phyloP scores from a whole-genome alignment of 2,888 invertebrate genomes.

The Herminia tarsipennalis region DNA sequence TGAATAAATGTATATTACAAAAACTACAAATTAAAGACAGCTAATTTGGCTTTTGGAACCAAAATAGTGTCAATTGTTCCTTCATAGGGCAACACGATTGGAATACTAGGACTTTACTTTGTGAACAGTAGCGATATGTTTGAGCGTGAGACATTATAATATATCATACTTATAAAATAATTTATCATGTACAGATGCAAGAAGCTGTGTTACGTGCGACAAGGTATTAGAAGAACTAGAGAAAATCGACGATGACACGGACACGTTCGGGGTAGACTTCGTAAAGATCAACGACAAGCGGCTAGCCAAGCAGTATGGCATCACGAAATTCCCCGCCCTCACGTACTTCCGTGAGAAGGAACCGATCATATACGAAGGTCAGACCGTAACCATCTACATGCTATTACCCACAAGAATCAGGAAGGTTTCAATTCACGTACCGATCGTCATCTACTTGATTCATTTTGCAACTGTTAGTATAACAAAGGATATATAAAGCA shows the following conservation, averaged over 20 bases:
- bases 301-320: constrained; percentile 98
- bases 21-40: too few species aligned
- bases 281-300: constrained; percentile 98
- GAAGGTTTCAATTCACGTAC: not conserved
- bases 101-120: too few species aligned
- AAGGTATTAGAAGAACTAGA: constrained; percentile 96
- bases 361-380: constrained; percentile 98
- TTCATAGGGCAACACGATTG: too few species aligned
- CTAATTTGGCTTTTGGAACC: too few species aligned
- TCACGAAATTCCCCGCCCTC: constrained; percentile 97
- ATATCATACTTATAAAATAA: not conserved
- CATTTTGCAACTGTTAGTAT: too few species aligned
- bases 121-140: too few species aligned
- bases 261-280: constrained; percentile 97
- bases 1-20: too few species aligned
- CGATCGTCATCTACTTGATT: too few species aligned
- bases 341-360: constrained; percentile 98
- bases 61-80: too few species aligned
- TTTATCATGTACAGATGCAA: constrained; percentile 88
- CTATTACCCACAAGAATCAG: not conserved
- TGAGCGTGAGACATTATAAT: too few species aligned
- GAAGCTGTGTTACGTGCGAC: constrained; percentile 96
- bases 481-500: too few species aligned
- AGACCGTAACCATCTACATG: constrained; percentile 28
- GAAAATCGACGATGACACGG: constrained; percentile 98